These are phyloP conservation scores for Knipowitschia caucasica DNA, from an alignment of 2,797 vertebrate genomes.

Conservation along the genomic window DNA sequence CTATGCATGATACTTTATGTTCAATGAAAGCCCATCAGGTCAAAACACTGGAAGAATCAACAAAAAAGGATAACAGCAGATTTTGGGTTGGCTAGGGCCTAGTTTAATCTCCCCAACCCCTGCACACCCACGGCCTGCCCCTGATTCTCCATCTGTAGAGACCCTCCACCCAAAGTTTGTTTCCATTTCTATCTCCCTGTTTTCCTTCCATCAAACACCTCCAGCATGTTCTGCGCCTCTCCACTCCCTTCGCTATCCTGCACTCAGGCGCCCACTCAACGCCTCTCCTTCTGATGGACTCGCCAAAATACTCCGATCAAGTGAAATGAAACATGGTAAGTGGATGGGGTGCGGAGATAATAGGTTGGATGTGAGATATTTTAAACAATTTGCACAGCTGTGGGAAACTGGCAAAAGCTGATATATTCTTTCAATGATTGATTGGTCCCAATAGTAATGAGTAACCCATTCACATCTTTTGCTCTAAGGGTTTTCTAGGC, in stretches of 20 bases:
- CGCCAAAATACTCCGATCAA: slow-evolving; percentile 45
- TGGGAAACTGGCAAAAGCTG: no score
- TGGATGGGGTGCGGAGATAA: slow-evolving; percentile 32
- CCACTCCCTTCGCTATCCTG: slow-evolving; percentile 24
- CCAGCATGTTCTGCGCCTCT: slow-evolving; percentile 9
- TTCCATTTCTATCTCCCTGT: slow-evolving; percentile 10
- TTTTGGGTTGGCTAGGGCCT: slow-evolving; percentile 10
- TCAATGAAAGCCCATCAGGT: no score
- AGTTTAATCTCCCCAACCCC: background rate
- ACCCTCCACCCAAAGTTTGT: slow-evolving; percentile 27
- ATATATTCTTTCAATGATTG: no score
- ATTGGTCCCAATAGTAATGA: no score
- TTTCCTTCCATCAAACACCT: slow-evolving; percentile 25
- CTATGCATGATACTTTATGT: no score
- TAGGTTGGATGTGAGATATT: no score
- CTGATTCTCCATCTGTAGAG: slow-evolving; percentile 21
- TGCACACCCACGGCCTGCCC: slow-evolving; percentile 18
- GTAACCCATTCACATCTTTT: no score
- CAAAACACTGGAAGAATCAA: no score
- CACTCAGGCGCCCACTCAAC: slow-evolving; percentile 45
- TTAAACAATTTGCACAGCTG: no score
- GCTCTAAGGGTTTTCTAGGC: no score
- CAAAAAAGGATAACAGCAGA: background rate
- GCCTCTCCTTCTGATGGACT: slow-evolving; percentile 46
- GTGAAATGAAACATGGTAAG: slow-evolving; percentile 41